Evolutionary conservation across 2,888 invertebrate genomes (phyloP).

Genomic region (Phytoseiulus persimilis): DNA sequence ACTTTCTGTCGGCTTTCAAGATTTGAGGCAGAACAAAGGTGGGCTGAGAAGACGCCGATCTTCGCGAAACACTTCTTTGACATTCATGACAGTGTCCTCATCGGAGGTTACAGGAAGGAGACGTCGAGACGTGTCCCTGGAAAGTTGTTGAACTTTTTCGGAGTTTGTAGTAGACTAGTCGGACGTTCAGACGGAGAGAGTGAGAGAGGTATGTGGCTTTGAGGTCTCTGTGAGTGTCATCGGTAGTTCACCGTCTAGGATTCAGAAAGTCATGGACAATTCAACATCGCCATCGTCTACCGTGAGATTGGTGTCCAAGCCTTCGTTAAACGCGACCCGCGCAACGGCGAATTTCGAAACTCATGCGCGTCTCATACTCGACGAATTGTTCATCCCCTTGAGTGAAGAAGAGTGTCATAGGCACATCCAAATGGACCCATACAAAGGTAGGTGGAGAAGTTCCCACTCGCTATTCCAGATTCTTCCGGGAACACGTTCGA

Average conservation of each 20-base stretch:
- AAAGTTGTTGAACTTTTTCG: too few relatives aligned
- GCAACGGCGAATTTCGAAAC: not conserved
- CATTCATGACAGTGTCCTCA: too few relatives aligned
- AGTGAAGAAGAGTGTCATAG: not conserved
- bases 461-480: too few relatives aligned
- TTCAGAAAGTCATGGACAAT: not conserved
- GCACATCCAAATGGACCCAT: not conserved
- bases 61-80: too few relatives aligned
- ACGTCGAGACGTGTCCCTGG: too few relatives aligned
- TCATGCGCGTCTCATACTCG: slow-evolving; percentile 15
- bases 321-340: not conserved
- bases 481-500: not conserved
- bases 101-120: too few relatives aligned
- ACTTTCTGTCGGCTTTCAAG: not conserved
- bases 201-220: not conserved
- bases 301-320: not conserved
- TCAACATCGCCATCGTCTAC: not conserved
- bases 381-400: slow-evolving; percentile 13
- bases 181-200: not conserved
- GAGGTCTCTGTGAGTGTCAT: not conserved
- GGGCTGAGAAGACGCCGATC: not conserved
- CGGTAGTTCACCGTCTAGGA: not conserved
- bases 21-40: not conserved
- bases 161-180: too few relatives aligned
- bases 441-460: slow-evolving; percentile 21